Evolutionary conservation across 2,113 vertebrate genomes (phyloP).

Genomic region (Catharus fuscescens): DNA sequence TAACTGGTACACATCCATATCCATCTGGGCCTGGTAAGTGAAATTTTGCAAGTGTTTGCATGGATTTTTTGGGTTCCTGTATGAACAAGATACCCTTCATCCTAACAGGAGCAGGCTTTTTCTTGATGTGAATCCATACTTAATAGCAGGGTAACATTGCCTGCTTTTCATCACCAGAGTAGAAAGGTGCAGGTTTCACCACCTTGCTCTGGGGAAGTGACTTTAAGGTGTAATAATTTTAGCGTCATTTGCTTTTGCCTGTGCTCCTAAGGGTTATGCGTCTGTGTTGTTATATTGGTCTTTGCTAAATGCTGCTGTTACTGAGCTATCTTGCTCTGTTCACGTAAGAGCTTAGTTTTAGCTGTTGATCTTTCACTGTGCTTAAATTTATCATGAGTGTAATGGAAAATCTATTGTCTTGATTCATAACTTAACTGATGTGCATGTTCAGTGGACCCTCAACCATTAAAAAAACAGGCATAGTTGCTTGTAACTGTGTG

Average conservation of each 20-base stretch:
- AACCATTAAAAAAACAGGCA: fast-evolving
- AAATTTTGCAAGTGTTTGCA: neutral
- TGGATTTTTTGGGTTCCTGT: neutral
- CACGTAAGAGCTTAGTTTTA: neutral
- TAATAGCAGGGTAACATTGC: neutral
- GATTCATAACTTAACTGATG: neutral
- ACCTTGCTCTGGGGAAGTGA: neutral
- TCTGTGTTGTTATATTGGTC: neutral
- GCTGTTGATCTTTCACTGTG: neutral
- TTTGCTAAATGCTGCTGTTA: neutral
- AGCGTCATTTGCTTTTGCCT: neutral
- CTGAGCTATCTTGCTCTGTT: fast-evolving
- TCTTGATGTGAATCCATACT: neutral
- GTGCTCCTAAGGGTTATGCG: neutral
- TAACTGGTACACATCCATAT: slow-evolving; percentile 96
- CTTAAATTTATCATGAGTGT: neutral
- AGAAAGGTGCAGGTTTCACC: neutral
- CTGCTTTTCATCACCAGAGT: neutral
- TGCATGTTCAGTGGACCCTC: neutral
- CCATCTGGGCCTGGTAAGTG: slow-evolving; percentile 91
- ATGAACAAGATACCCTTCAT: neutral
- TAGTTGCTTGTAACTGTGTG: neutral
- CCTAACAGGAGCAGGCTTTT: neutral
- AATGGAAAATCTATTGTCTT: neutral
- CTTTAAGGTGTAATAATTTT: neutral